Percentiles rank a stretch among this genome's conserved stretches.
Evolutionary conservation across 1,140 invertebrate genomes (phyloP).

Genomic region (Anoplolepis gracilipes): DNA sequence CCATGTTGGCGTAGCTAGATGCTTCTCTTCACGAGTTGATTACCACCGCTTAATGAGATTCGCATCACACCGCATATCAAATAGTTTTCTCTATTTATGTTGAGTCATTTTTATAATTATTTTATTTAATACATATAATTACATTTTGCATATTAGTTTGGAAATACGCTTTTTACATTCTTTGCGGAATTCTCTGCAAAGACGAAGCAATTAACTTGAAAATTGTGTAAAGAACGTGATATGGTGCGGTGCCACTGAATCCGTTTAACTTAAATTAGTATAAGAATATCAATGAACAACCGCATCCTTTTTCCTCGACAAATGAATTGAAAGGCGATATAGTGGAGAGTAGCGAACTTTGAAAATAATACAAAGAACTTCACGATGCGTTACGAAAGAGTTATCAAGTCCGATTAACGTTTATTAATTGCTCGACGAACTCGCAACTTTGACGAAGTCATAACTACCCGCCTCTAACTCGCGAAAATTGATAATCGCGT

Average conservation of each 20-base stretch:
- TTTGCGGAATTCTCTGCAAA: no score
- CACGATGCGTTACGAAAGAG: slow-evolving; percentile 9
- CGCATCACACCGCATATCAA: background rate
- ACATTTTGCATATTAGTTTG: no score
- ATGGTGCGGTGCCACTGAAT: background rate
- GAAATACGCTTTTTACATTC: no score
- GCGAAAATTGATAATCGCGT: slow-evolving; percentile 48
- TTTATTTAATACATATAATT: no score
- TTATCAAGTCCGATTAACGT: slow-evolving; percentile 49
- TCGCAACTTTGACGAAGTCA: slow-evolving; percentile 17
- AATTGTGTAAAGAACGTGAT: background rate
- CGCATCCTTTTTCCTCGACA: background rate
- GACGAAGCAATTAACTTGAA: background rate
- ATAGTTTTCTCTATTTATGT: background rate
- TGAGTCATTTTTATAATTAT: no score
- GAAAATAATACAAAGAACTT: background rate
- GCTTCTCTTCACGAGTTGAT: slow-evolving; percentile 39
- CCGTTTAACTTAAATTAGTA: background rate
- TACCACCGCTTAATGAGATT: slow-evolving; percentile 47
- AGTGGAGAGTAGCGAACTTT: background rate
- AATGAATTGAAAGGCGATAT: slow-evolving; percentile 1
- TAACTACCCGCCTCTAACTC: slow-evolving; percentile 10
- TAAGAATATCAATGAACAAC: background rate
- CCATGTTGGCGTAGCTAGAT: slow-evolving; percentile 25
- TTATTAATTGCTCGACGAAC: slow-evolving; percentile 46